Evolutionary conservation across 2,797 vertebrate genomes (phyloP).

Genomic region (Danio kyathit): DNA sequence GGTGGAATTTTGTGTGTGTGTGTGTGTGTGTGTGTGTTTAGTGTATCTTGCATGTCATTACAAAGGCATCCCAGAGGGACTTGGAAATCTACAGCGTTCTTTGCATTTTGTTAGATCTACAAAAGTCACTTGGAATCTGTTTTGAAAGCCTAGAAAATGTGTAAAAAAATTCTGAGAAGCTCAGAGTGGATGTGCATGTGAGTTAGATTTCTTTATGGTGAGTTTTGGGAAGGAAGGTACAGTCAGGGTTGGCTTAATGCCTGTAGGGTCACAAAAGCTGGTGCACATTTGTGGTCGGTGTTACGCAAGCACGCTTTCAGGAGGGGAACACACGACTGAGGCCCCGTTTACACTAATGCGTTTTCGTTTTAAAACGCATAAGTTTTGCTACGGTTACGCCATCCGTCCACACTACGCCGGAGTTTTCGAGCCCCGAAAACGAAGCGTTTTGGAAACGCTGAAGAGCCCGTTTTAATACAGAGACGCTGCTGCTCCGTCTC

Average conservation of each 20-base stretch:
- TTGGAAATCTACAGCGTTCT: background rate
- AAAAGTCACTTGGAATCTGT: background rate
- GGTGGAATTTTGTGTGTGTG: background rate
- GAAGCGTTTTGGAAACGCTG: too few relatives aligned
- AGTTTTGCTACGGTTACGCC: too few relatives aligned
- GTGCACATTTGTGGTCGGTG: conserved; percentile 72
- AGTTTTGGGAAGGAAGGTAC: conserved; percentile 43
- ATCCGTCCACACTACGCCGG: too few relatives aligned
- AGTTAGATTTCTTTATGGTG: conserved; percentile 50
- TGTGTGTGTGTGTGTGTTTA: background rate
- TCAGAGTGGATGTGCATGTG: background rate
- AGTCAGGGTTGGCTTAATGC: conserved; percentile 36
- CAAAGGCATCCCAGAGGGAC: background rate
- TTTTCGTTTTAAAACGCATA: too few relatives aligned
- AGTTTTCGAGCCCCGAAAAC: too few relatives aligned
- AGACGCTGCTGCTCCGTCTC: too few relatives aligned
- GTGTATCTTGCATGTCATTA: background rate
- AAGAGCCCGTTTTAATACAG: too few relatives aligned
- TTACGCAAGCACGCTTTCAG: conserved; percentile 59
- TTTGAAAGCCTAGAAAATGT: background rate
- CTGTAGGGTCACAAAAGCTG: conserved; percentile 70
- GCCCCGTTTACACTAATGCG: too few relatives aligned
- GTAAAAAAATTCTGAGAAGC: background rate
- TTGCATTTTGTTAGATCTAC: background rate
- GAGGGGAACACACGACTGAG: conserved; percentile 53